Percentiles rank a stretch among this genome's conserved stretches.
Conservation (phyloP, 2,797 vertebrate genomes). For the Paramormyrops hopkinsi region DNA sequence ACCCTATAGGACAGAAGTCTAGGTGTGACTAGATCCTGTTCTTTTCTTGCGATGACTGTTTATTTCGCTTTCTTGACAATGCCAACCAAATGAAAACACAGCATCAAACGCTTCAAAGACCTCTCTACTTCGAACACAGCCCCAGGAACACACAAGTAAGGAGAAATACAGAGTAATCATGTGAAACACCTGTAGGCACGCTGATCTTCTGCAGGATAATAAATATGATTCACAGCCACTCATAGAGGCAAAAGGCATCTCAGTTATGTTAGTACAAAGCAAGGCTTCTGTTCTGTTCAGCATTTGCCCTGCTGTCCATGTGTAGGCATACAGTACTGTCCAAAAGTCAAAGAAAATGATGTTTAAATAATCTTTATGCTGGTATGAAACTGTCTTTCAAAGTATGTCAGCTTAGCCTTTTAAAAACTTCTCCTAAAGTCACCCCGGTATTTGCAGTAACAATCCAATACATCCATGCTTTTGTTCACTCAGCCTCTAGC, state of each 20-base stretch:
- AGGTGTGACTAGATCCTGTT: background rate
- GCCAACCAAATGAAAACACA: background rate
- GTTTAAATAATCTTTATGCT: background rate
- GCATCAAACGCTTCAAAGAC: background rate
- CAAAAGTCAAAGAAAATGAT: background rate
- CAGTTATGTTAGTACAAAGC: background rate
- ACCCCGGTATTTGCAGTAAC: background rate
- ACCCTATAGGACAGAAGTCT: background rate
- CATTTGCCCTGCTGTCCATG: background rate
- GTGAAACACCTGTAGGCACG: background rate
- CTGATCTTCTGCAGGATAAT: background rate
- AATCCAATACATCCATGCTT: background rate
- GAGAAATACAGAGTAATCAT: background rate
- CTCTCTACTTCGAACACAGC: background rate
- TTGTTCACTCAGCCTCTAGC: background rate
- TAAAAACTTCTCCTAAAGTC: background rate
- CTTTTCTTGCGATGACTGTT: background rate
- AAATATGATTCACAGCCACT: background rate
- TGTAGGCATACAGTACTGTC: background rate
- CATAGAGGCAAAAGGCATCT: background rate
- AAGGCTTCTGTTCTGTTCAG: background rate
- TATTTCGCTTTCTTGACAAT: background rate
- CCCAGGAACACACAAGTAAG: background rate
- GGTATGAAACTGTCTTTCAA: background rate
- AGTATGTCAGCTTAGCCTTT: background rate